A percentile compares a stretch with the other conserved stretches of the same genome.
Conservation (phyloP, 2,888 invertebrate species). For the Zelleria hepariella region DNA sequence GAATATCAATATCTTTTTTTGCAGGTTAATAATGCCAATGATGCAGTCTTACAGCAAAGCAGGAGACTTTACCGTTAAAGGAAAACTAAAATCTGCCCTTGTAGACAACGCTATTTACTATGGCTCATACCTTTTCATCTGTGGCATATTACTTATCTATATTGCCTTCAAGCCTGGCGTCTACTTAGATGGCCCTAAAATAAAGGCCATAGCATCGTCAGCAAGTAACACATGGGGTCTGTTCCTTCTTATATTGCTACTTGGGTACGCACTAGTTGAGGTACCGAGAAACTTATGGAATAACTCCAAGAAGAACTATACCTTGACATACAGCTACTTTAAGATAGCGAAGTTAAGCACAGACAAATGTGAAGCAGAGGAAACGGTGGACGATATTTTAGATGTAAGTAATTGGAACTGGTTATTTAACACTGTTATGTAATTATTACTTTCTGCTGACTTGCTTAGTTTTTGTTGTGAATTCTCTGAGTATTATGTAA, state of each 20-base stretch:
- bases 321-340: slow-evolving; percentile 90
- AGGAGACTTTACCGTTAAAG: slow-evolving; percentile 95
- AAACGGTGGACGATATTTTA: slow-evolving; percentile 94
- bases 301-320: slow-evolving; percentile 87
- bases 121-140: slow-evolving; percentile 95
- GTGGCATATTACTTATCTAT: slow-evolving; percentile 94
- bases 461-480: no score
- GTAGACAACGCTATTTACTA: slow-evolving; percentile 99
- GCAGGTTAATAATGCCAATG: slow-evolving; percentile 94
- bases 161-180: slow-evolving; percentile 92
- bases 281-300: slow-evolving; percentile 94
- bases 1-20: slow-evolving; percentile 28
- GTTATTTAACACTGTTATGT: neutral
- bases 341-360: slow-evolving; percentile 94
- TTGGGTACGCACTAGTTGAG: slow-evolving; percentile 96
- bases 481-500: no score
- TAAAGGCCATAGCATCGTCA: slow-evolving; percentile 97
- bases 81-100: slow-evolving; percentile 94
- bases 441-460: neutral
- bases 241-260: slow-evolving; percentile 90
- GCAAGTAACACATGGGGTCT: slow-evolving; percentile 99
- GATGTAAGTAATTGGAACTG: slow-evolving; percentile 73
- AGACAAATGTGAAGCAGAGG: slow-evolving; percentile 97
- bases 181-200: slow-evolving; percentile 89
- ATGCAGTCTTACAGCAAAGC: slow-evolving; percentile 99